Conservation (phyloP, 2,113 vertebrate genomes). For the Microtus richardsoni region DNA sequence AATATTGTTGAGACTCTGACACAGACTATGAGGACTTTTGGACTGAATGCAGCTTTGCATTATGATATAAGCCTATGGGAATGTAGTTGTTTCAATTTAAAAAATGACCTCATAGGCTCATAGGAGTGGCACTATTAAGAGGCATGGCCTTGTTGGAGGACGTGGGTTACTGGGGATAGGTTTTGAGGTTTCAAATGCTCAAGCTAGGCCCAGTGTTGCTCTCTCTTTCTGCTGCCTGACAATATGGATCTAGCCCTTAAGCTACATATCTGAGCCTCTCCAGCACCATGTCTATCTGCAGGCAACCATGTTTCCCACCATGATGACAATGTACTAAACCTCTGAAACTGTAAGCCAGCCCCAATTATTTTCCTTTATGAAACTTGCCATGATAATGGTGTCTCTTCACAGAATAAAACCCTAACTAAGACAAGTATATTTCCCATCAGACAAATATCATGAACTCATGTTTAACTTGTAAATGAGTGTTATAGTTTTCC, state of each 20-base stretch:
- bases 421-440: neutral
- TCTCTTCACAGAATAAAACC: neutral
- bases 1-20: neutral
- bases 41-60: neutral
- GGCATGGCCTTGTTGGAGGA: neutral
- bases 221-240: neutral
- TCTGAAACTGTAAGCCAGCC: neutral
- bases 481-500: constrained; percentile 10
- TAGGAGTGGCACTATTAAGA: neutral
- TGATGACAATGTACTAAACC: neutral
- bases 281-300: neutral
- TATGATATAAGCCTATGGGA: neutral
- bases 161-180: neutral
- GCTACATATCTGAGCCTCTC: neutral
- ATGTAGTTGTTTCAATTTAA: neutral
- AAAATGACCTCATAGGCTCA: neutral
- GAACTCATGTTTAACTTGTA: constrained; percentile 6
- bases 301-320: neutral
- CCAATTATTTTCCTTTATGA: neutral
- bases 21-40: neutral
- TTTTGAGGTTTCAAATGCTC: neutral
- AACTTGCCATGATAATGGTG: neutral
- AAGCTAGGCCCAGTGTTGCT: neutral
- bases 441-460: neutral
- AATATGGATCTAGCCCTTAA: neutral